Conservation (phyloP, 2,888 invertebrate genomes). For the Eristalis arbustorum region DNA sequence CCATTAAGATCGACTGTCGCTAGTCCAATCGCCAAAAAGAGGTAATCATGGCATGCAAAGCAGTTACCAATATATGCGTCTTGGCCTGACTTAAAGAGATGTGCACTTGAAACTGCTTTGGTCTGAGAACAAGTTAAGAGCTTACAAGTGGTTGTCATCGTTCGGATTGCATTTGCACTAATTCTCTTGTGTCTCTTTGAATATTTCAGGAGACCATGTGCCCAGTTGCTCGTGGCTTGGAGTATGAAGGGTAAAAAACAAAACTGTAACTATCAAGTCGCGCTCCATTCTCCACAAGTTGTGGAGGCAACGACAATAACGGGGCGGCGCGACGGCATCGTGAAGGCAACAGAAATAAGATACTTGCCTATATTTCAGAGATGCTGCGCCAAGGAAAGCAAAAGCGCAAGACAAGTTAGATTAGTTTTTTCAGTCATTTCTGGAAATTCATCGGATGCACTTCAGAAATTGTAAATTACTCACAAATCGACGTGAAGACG, state of each 20-base stretch:
- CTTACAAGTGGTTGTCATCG: not conserved
- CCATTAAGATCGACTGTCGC: not conserved
- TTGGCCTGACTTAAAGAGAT: conserved; percentile 55
- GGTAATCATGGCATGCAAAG: conserved; percentile 29
- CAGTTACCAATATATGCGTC: conserved; percentile 38
- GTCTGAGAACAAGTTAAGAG: conserved; percentile 62
- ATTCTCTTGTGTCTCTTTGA: conserved; percentile 55
- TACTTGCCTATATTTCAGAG: conserved; percentile 66
- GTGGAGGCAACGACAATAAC: conserved; percentile 14
- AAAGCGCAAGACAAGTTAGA: conserved; percentile 70
- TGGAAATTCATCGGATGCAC: conserved; percentile 71
- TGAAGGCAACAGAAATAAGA: conserved; percentile 66
- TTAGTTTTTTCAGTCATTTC: conserved; percentile 70
- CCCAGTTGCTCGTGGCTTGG: conserved; percentile 4
- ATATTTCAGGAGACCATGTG: conserved; percentile 32
- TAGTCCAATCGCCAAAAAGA: not conserved
- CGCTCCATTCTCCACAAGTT: conserved; percentile 49
- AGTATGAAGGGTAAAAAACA: not conserved
- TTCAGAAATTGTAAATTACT: conserved; percentile 66
- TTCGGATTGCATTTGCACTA: conserved; percentile 47
- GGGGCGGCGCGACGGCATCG: not conserved
- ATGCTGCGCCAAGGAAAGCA: conserved; percentile 70
- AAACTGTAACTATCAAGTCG: conserved; percentile 48
- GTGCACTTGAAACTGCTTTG: conserved; percentile 16
- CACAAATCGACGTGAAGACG: conserved; percentile 12